These are phyloP conservation scores for Noctua pronuba DNA, from an alignment of 2,888 invertebrate species.

Conservation along the genomic window DNA sequence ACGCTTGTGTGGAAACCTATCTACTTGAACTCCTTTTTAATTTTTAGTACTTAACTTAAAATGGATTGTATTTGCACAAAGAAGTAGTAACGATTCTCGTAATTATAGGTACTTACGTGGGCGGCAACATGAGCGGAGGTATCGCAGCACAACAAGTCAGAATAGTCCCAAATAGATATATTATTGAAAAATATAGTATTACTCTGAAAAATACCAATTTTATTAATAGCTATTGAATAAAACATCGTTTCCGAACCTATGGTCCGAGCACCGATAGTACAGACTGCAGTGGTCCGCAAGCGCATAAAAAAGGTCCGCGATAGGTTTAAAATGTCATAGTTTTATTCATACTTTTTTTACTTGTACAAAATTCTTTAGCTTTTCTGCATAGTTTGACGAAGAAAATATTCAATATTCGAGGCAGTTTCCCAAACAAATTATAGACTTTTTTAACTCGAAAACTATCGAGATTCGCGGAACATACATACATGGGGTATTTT, in stretches of 20 bases:
- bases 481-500: neutral
- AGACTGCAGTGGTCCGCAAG: neutral
- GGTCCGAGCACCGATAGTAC: neutral
- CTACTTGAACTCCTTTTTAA: neutral
- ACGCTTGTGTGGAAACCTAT: neutral
- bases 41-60: neutral
- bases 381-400: neutral
- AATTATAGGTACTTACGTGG: conserved; percentile 85
- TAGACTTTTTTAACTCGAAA: neutral
- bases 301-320: neutral
- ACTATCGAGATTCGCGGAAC: neutral
- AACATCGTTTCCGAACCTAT: neutral
- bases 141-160: conserved; percentile 92
- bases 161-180: conserved; percentile 93
- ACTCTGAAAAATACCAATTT: conserved; percentile 89
- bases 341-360: neutral
- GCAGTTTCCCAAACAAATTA: neutral
- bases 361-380: neutral
- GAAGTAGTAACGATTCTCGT: neutral
- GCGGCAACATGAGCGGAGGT: conserved; percentile 89
- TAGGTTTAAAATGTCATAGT: neutral
- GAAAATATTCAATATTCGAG: neutral
- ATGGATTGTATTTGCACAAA: neutral
- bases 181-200: conserved; percentile 93
- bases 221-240: neutral